phyloP scores from a whole-genome alignment of 2,113 vertebrate genomes.

The Typhlomys cinereus region DNA sequence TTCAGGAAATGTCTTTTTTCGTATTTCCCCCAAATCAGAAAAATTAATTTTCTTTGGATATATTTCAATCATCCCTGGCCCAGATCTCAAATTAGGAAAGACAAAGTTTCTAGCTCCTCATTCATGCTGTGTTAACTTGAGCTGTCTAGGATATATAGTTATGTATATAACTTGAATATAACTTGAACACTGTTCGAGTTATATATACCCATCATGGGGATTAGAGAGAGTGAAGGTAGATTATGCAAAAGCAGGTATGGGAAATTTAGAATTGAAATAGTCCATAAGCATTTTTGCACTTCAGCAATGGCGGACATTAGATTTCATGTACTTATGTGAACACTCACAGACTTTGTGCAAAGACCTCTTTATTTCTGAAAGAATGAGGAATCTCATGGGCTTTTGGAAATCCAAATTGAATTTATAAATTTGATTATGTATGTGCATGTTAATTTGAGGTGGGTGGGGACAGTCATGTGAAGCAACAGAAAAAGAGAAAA shows the following conservation, averaged over 20 bases:
- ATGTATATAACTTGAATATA: neutral
- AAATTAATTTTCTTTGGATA: neutral
- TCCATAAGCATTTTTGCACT: neutral
- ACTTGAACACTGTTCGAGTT: neutral
- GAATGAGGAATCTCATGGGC: neutral
- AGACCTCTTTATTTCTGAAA: neutral
- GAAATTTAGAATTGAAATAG: neutral
- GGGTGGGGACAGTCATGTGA: neutral
- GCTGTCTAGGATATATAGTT: neutral
- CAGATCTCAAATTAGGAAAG: neutral
- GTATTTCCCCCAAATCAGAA: neutral
- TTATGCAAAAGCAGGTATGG: neutral
- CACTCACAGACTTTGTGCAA: neutral
- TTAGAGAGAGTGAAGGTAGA: rapidly evolving
- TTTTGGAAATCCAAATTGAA: neutral
- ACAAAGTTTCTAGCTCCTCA: neutral
- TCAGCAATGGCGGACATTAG: no score
- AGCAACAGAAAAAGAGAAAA: neutral
- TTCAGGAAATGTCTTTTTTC: neutral
- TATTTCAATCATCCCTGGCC: neutral
- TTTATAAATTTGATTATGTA: no score
- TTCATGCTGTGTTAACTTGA: neutral
- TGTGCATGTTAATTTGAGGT: neutral
- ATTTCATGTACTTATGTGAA: neutral
- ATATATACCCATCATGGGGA: neutral